A percentile compares a stretch with the other conserved stretches of the same genome.
Conservation (phyloP, 2,888 invertebrate genomes). For the Colostygia pectinataria region DNA sequence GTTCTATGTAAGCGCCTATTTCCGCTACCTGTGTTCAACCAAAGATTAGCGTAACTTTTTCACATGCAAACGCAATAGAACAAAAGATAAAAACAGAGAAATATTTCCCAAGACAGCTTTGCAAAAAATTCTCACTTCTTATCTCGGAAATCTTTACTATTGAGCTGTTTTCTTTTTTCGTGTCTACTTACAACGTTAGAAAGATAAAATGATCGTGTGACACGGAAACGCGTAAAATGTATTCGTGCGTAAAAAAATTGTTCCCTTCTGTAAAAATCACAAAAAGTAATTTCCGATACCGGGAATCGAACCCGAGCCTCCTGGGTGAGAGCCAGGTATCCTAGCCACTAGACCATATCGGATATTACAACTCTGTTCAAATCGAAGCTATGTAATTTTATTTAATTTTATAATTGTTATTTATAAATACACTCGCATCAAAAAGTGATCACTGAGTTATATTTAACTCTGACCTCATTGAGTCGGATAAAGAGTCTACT, state of each 20-base stretch:
- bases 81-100: conserved; percentile 50
- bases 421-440: conserved; percentile 14
- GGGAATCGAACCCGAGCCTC: conserved; percentile 85
- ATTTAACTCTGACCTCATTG: conserved; percentile 46
- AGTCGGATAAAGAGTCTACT: conserved; percentile 42
- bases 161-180: conserved; percentile 48
- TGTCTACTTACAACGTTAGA: conserved; percentile 45
- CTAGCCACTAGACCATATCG: conserved; percentile 87
- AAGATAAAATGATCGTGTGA: conserved; percentile 49
- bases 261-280: neutral
- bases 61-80: conserved; percentile 50
- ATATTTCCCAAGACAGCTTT: conserved; percentile 46
- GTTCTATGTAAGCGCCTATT: conserved; percentile 42
- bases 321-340: conserved; percentile 89
- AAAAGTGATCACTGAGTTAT: conserved; percentile 30
- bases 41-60: conserved; percentile 43
- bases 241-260: conserved; percentile 28
- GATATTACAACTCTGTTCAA: too few relatives aligned
- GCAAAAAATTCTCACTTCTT: conserved; percentile 53
- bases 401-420: neutral
- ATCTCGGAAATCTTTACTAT: conserved; percentile 45
- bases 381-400: too few relatives aligned
- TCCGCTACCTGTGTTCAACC: conserved; percentile 37
- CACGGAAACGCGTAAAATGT: conserved; percentile 29
- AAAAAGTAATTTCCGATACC: conserved; percentile 74